Evolutionary conservation across 2,888 invertebrate genomes (phyloP), one percentile per base, ranked within the genome.

Genomic region (Drosophila setosimentum): DNA sequence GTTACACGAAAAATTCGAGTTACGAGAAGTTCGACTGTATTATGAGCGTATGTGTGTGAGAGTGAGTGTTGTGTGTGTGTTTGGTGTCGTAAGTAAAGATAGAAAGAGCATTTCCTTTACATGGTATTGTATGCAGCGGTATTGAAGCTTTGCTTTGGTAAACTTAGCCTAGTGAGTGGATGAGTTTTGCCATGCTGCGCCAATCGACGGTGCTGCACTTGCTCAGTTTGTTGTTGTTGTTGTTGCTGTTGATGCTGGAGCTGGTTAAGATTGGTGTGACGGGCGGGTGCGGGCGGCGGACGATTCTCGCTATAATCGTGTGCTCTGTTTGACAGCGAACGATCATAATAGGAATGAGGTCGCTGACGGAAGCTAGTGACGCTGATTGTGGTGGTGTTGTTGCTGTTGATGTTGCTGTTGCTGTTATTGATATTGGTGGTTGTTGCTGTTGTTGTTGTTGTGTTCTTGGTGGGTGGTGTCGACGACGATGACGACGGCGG

Each of bases 121-220:
- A 97, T 97, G 92, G 97, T 97, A 94, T 97, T 97, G 94, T 97
- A 97, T 93, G 97, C 96, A 84, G 93, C 92, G 94, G 97, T 96
- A 94, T 96, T 96, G 94, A 95, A 95, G 94, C 95, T 94, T 89
- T 95, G 95, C 94, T 96, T 96, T 93, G 95, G 95, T 93, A 96
- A 94, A 94, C 96, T 96, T 93, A 98, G 95, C 95, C 96, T 96
- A 91, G 97, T 96, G 91, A 98, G 94, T 82, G 98, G 98, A 95
- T 98, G 98, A 91, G 97, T 97, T 94, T 97, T 97, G 88, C 98
- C 98, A 93, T 97, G 98, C 93, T 98, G 98, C 93, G 97, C 96
- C 93, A 96, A 96, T 93, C 96, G 96, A 86, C 95, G 96, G 92
- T 96, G 92, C 91, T 96, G 92, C 58, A 83, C 87, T 76, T 83